phyloP scores from a whole-genome alignment of 1,140 invertebrate genomes.

The Heliconius himera region DNA sequence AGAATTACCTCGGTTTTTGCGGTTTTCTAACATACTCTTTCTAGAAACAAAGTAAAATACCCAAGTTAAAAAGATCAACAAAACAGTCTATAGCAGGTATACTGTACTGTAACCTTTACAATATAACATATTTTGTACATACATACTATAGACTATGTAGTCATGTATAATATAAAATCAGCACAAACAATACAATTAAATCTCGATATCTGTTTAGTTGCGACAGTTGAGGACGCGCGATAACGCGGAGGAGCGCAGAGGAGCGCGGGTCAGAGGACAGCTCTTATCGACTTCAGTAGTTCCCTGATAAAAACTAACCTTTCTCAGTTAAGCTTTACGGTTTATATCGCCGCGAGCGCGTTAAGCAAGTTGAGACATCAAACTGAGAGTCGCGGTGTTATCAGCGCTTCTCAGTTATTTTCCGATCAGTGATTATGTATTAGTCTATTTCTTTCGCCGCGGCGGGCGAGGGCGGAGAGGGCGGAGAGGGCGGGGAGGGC shows the following conservation, averaged over 20 bases:
- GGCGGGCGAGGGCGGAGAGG: no score
- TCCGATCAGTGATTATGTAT: conserved; percentile 43
- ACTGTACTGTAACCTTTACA: no score
- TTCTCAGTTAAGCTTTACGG: background rate
- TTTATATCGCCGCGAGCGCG: background rate
- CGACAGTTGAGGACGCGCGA: conserved; percentile 35
- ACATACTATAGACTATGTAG: background rate
- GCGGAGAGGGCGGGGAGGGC: no score
- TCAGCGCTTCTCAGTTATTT: conserved; percentile 41
- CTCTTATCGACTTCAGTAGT: conserved; percentile 13
- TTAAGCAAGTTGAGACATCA: conserved; percentile 1
- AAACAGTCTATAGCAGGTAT: no score
- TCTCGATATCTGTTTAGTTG: conserved; percentile 23
- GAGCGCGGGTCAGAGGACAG: conserved; percentile 32
- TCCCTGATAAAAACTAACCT: background rate
- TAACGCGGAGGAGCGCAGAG: conserved; percentile 1
- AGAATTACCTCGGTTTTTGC: no score
- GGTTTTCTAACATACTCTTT: no score
- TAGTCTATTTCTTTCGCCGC: conserved; percentile 35
- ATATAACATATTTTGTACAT: background rate
- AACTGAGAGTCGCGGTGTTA: conserved; percentile 36
- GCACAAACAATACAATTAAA: conserved; percentile 29
- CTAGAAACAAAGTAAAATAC: no score
- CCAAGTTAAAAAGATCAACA: background rate
- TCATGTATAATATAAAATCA: background rate